phyloP scores from a whole-genome alignment of 2,888 invertebrate genomes.

The Drosophila pseudotalamancana region DNA sequence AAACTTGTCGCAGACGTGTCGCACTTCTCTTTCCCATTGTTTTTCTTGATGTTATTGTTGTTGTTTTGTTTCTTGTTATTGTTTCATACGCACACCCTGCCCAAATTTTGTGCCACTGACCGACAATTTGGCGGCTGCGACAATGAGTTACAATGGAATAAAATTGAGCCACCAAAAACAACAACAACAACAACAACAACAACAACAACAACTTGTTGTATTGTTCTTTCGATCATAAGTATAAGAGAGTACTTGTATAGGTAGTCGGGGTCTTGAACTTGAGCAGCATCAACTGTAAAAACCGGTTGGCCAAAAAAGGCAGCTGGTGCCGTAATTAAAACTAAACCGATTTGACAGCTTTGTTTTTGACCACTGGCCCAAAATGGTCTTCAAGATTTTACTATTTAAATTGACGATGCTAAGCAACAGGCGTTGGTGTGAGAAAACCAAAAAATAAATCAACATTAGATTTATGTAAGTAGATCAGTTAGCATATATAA shows the following conservation, averaged over 20 bases:
- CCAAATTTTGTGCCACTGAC: slow-evolving; percentile 74
- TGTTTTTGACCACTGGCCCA: slow-evolving; percentile 19
- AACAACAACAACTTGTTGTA: too few relatives aligned
- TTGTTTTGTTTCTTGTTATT: not conserved
- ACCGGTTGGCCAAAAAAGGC: slow-evolving; percentile 38
- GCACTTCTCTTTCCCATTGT: slow-evolving; percentile 27
- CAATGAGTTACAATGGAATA: slow-evolving; percentile 33
- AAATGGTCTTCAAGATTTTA: slow-evolving; percentile 12
- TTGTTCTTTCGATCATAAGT: not conserved
- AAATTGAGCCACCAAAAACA: too few relatives aligned
- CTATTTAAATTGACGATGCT: slow-evolving; percentile 9
- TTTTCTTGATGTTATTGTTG: slow-evolving; percentile 39
- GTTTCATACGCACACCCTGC: slow-evolving; percentile 50
- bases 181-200: too few relatives aligned
- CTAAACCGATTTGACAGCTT: slow-evolving; percentile 37
- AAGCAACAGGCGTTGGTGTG: slow-evolving; percentile 2
- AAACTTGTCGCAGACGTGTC: slow-evolving; percentile 62
- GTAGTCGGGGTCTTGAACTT: slow-evolving; percentile 40
- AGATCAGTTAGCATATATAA: too few relatives aligned
- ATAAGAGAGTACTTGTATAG: slow-evolving; percentile 2
- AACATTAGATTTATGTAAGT: not conserved
- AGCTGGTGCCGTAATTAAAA: slow-evolving; percentile 42
- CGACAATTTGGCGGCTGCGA: slow-evolving; percentile 58
- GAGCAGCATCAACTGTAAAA: slow-evolving; percentile 45
- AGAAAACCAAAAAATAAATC: not conserved